A percentile compares a stretch with the other conserved stretches of the same genome.
Conservation (phyloP, 2,888 invertebrate genomes). For the Drosophila histrio region DNA sequence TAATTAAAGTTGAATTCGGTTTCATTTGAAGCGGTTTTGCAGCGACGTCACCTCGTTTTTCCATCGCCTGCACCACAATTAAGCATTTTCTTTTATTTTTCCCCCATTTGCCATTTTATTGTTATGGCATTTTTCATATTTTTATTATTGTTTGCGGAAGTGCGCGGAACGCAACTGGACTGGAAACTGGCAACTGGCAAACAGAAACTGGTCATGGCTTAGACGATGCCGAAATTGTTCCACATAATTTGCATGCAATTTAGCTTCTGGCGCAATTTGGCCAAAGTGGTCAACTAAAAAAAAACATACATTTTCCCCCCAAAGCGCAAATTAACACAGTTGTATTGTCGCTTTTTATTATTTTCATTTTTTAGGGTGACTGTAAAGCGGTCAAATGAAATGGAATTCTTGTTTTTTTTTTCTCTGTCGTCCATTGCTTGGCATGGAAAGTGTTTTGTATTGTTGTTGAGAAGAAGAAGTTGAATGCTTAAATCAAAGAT, state of each 20-base stretch:
- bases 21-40: slow-evolving; percentile 23
- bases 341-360: slow-evolving; percentile 42
- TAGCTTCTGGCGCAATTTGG: slow-evolving; percentile 69
- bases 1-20: slow-evolving; percentile 27
- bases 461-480: slow-evolving; percentile 11
- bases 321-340: slow-evolving; percentile 68
- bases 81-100: slow-evolving; percentile 28
- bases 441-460: slow-evolving; percentile 69
- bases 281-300: slow-evolving; percentile 55
- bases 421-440: slow-evolving; percentile 11
- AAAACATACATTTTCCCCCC: slow-evolving; percentile 27
- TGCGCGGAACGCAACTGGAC: slow-evolving; percentile 23
- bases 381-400: slow-evolving; percentile 65
- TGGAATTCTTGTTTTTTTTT: slow-evolving; percentile 38
- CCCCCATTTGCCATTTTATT: slow-evolving; percentile 40
- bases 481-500: slow-evolving; percentile 42
- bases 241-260: slow-evolving; percentile 78
- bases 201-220: slow-evolving; percentile 33
- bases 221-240: slow-evolving; percentile 42
- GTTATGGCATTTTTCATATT: slow-evolving; percentile 44
- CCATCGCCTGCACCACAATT: slow-evolving; percentile 7
- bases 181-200: slow-evolving; percentile 27
- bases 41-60: background rate
- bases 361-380: slow-evolving; percentile 21
- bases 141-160: slow-evolving; percentile 64